These are phyloP conservation scores for Drosophila orosa DNA, from an alignment of 1,140 invertebrate species.

Conservation along the genomic window DNA sequence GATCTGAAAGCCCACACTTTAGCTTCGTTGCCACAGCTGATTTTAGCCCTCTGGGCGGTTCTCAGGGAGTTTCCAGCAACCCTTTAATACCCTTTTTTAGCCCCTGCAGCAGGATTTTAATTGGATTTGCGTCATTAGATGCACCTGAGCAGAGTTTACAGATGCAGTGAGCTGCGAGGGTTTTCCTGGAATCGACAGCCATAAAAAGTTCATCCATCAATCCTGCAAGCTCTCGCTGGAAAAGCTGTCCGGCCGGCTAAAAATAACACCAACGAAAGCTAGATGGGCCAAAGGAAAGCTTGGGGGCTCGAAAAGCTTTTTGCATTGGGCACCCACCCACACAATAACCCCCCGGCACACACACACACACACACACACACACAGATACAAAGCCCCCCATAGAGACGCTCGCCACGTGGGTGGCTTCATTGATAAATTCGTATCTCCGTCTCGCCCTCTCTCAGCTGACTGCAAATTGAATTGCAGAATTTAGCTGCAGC, in stretches of 20 bases:
- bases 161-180: not conserved
- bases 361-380: conserved; percentile 2
- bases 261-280: conserved; percentile 62
- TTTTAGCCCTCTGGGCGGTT: conserved; percentile 31
- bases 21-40: conserved; percentile 30
- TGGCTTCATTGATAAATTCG: conserved; percentile 82
- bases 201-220: conserved; percentile 10
- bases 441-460: conserved; percentile 16
- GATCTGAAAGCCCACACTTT: conserved; percentile 40
- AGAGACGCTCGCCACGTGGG: conserved; percentile 55
- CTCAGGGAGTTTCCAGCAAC: not conserved
- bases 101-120: not conserved
- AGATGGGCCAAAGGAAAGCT: conserved; percentile 32
- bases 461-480: conserved; percentile 75
- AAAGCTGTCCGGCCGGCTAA: conserved; percentile 44
- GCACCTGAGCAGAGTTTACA: conserved; percentile 11
- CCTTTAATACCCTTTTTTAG: not conserved
- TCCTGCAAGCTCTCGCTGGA: conserved; percentile 52
- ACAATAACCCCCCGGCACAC: too few species aligned
- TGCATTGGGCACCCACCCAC: conserved; percentile 17
- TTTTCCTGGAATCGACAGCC: conserved; percentile 20
- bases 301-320: conserved; percentile 43
- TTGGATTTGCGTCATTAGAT: conserved; percentile 52
- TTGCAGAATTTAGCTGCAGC: conserved; percentile 72
- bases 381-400: not conserved